Evolutionary conservation across 2,888 invertebrate species (phyloP).

Genomic region (Nasonia oneida): DNA sequence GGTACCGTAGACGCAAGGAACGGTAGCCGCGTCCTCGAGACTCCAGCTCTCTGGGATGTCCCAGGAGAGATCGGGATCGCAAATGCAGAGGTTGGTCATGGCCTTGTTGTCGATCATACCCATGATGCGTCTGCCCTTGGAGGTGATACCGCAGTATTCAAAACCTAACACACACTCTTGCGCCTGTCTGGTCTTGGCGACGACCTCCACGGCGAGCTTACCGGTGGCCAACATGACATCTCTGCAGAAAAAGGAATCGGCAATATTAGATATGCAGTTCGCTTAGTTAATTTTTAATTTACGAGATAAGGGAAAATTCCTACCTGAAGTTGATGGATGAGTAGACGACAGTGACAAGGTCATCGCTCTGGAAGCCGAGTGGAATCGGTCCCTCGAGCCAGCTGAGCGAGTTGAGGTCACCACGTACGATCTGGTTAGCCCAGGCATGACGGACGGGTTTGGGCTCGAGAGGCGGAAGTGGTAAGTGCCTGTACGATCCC

Average conservation of each 20-base stretch:
- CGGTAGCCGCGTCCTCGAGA: slow-evolving; percentile 84
- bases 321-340: slow-evolving; percentile 90
- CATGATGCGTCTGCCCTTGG: slow-evolving; percentile 78
- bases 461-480: slow-evolving; percentile 81
- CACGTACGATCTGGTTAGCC: slow-evolving; percentile 88
- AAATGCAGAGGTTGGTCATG: slow-evolving; percentile 80
- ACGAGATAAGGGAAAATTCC: too few species aligned
- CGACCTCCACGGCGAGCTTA: slow-evolving; percentile 90
- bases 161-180: slow-evolving; percentile 86
- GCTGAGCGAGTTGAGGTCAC: slow-evolving; percentile 91
- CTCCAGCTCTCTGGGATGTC: slow-evolving; percentile 82
- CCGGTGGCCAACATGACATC: slow-evolving; percentile 97
- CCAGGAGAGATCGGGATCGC: slow-evolving; percentile 81
- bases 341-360: slow-evolving; percentile 84
- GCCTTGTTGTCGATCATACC: slow-evolving; percentile 77
- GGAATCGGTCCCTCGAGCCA: slow-evolving; percentile 88
- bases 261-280: too few species aligned
- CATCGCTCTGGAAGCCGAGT: slow-evolving; percentile 59
- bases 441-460: slow-evolving; percentile 85
- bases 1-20: slow-evolving; percentile 84
- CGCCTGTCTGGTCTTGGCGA: slow-evolving; percentile 84
- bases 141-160: slow-evolving; percentile 84
- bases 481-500: slow-evolving; percentile 93
- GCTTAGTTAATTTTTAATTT: too few species aligned
- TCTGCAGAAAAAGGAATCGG: slow-evolving; percentile 76